Percentiles rank a stretch among this genome's conserved stretches.
Evolutionary conservation across 2,797 vertebrate genomes (phyloP).

Genomic region (Enteromius treurensis): DNA sequence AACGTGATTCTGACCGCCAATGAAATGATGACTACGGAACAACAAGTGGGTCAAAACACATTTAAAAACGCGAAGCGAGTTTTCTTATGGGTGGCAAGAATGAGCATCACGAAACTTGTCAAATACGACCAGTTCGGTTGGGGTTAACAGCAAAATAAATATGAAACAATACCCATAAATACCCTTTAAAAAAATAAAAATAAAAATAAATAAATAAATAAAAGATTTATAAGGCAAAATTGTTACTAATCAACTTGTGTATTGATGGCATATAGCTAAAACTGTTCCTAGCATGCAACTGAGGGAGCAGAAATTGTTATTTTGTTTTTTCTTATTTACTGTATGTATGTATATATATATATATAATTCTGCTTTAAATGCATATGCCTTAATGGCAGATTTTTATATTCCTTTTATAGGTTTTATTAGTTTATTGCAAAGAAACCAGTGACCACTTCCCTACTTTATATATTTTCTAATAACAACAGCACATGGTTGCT

Average conservation of each 20-base stretch:
- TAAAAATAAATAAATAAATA: too few relatives aligned
- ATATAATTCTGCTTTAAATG: background rate
- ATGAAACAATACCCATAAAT: background rate
- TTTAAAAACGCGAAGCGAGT: background rate
- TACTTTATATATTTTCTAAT: background rate
- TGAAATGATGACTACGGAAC: constrained; percentile 46
- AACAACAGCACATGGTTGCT: background rate
- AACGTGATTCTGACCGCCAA: constrained; percentile 10
- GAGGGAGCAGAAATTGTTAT: background rate
- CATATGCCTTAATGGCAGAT: background rate
- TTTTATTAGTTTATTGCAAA: background rate
- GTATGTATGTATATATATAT: too few relatives aligned
- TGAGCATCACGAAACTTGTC: background rate
- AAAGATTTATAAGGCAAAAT: background rate
- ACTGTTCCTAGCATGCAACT: background rate
- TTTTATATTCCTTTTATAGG: background rate
- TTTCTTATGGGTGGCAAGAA: too few relatives aligned
- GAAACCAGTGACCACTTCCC: background rate
- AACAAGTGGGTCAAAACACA: constrained; percentile 17
- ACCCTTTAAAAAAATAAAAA: too few relatives aligned
- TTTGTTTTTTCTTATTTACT: too few relatives aligned
- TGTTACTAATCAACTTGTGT: background rate
- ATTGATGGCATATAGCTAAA: background rate
- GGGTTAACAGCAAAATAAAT: background rate
- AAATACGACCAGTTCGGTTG: background rate